A percentile compares a stretch with the other conserved stretches of the same genome.
phyloP scores from a whole-genome alignment of 2,888 invertebrate species.

The Melinaea marsaeus region DNA sequence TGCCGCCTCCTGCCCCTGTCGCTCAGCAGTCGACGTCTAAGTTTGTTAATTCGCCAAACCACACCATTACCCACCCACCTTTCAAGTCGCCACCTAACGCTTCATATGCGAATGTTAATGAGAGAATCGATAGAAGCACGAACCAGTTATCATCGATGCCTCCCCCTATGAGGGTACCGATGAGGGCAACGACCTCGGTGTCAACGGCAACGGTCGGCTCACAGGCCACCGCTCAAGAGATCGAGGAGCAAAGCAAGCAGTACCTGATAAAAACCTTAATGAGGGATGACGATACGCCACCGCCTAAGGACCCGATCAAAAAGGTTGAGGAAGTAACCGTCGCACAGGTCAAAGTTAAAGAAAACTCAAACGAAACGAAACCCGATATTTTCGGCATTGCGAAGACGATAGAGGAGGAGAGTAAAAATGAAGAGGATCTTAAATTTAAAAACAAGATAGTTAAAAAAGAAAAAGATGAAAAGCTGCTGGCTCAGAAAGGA shows the following conservation, averaged over 20 bases:
- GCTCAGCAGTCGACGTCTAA: conserved; percentile 47
- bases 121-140: conserved; percentile 27
- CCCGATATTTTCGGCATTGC: conserved; percentile 79
- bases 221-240: conserved; percentile 75
- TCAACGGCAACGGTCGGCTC: conserved; percentile 68
- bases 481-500: conserved; percentile 56
- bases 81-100: conserved; percentile 50
- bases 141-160: conserved; percentile 51
- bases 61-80: conserved; percentile 36
- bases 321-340: conserved; percentile 76
- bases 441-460: conserved; percentile 40
- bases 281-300: conserved; percentile 89
- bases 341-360: conserved; percentile 59
- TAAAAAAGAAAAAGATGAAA: conserved; percentile 54
- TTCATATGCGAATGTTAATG: conserved; percentile 34
- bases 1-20: conserved; percentile 64
- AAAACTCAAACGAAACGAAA: conserved; percentile 55
- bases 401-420: conserved; percentile 57
- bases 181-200: conserved; percentile 51
- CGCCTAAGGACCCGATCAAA: conserved; percentile 76
- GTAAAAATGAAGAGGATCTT: conserved; percentile 45
- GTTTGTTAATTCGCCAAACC: conserved; percentile 37
- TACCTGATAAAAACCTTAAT: conserved; percentile 94
- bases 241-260: conserved; percentile 83
- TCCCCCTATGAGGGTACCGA: conserved; percentile 58